These are phyloP conservation scores for Pantala flavescens DNA, from an alignment of 1,140 invertebrate genomes.

Conservation along the genomic window DNA sequence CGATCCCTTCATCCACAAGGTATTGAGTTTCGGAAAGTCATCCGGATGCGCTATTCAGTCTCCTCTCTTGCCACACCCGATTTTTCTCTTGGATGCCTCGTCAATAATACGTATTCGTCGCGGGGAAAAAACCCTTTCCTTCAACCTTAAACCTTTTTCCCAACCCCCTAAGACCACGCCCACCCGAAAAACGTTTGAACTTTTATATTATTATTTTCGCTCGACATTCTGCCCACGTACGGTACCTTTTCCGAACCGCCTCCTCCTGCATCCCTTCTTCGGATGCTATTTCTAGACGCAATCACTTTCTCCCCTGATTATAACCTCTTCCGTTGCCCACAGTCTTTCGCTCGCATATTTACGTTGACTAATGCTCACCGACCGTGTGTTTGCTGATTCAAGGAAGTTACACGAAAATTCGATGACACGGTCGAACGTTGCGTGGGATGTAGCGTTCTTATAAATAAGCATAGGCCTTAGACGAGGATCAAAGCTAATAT, in stretches of 20 bases:
- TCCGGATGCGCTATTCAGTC: not conserved
- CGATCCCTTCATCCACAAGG: not conserved
- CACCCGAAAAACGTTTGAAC: not conserved
- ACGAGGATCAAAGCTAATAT: too few relatives aligned
- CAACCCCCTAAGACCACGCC: not conserved
- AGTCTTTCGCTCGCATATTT: too few relatives aligned
- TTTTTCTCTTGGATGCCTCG: not conserved
- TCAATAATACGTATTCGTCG: not conserved
- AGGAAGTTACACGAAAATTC: too few relatives aligned
- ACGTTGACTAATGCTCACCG: too few relatives aligned
- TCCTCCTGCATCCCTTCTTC: not conserved
- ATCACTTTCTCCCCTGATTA: too few relatives aligned
- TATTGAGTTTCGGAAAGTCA: not conserved
- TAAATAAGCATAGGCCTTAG: too few relatives aligned
- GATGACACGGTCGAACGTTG: too few relatives aligned
- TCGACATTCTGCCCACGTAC: not conserved
- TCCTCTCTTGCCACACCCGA: not conserved
- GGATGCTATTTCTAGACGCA: too few relatives aligned
- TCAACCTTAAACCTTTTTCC: slow-evolving; percentile 1
- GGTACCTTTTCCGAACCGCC: not conserved
- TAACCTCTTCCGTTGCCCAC: too few relatives aligned
- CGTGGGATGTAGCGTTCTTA: too few relatives aligned
- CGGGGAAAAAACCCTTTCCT: not conserved
- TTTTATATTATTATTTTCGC: not conserved
- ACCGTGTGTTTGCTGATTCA: too few relatives aligned